Base-by-base conservation (phyloP, 2,113 vertebrate species). In the Tragelaphus imberbis region DNA sequence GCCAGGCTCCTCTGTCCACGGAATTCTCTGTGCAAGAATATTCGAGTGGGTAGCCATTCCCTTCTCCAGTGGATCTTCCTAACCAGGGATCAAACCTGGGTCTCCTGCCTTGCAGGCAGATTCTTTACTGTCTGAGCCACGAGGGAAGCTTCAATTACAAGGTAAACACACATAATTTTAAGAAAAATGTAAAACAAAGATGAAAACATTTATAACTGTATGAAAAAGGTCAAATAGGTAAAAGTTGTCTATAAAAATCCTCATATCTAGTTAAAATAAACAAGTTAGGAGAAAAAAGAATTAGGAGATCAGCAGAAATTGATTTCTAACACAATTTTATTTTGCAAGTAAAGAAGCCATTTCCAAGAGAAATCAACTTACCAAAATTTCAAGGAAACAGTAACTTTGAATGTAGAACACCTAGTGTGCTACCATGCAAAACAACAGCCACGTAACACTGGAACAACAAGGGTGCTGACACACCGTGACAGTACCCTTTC, bases 211-310 rank as follows among this genome's bases (percentile, higher is more conserved):
- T 68, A 14, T 61, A 86, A 89, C 49, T 63, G 2, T 65, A 84
- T 23, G 25, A 40, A 79, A 85, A 59, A 79, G 23, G 79, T 19
- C 56, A 92, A 90, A 63, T 40, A 55, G 28, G 4, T 75, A 44
- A 56, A 97, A 95, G 21, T 33, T 16, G 15, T 9, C 19, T 88
- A 56, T 75, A 53, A 85, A 96, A 89, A 77, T 49, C 30, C 1
- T 77, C 19, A 58, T 87, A 5, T 75, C 84, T 94, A 94, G 1
- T 89, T 97, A 27, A 93, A 63, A 21, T 71, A 89, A 94, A 96
- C 11, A 86, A 84, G 51, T 9, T 51, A 27, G 77, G 17, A 25
- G 12, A 25, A 56, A n/a, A n/a, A 81, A 53, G 5, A 89, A 88
- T 56, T 75, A 81, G 30, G 53, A 61, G 5, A 68, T 51, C 16